phyloP scores from a whole-genome alignment of 2,113 vertebrate genomes.

The Gasterosteus nipponicus region DNA sequence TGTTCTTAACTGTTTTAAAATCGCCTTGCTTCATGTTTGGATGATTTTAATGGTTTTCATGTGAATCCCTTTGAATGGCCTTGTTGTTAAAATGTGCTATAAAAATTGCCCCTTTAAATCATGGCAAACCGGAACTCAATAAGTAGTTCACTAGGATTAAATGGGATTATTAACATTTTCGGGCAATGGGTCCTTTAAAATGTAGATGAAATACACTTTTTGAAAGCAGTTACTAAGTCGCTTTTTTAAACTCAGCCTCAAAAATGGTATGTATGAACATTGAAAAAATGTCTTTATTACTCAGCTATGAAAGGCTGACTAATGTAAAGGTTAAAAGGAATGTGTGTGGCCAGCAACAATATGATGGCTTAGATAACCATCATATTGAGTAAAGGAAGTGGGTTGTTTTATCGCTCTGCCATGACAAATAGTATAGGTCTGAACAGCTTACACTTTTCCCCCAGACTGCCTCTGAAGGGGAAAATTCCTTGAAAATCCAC shows the following conservation, averaged over 20 bases:
- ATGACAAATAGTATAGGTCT: constrained; percentile 13
- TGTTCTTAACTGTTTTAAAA: no score
- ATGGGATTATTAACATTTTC: no score
- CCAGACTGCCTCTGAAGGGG: constrained; percentile 21
- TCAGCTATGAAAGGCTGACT: constrained; percentile 51
- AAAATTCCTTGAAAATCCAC: constrained; percentile 22
- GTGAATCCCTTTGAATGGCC: no score
- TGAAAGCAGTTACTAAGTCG: no score
- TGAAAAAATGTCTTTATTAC: constrained; percentile 23
- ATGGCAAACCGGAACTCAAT: no score
- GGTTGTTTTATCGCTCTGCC: constrained; percentile 43
- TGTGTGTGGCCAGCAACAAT: constrained; percentile 33
- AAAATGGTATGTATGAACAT: constrained; percentile 41
- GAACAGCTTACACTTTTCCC: constrained; percentile 29
- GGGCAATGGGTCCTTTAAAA: no score
- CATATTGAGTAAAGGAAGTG: constrained; percentile 12
- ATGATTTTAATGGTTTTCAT: no score
- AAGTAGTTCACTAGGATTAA: no score
- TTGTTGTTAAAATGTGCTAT: no score
- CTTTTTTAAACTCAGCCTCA: background rate
- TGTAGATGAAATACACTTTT: no score
- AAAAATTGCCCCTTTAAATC: no score
- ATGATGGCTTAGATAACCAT: constrained; percentile 45
- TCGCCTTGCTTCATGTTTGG: no score
- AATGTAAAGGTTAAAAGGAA: constrained; percentile 37